Conservation (phyloP, 2,797 vertebrate species). For the Hozukius guyotensis region DNA sequence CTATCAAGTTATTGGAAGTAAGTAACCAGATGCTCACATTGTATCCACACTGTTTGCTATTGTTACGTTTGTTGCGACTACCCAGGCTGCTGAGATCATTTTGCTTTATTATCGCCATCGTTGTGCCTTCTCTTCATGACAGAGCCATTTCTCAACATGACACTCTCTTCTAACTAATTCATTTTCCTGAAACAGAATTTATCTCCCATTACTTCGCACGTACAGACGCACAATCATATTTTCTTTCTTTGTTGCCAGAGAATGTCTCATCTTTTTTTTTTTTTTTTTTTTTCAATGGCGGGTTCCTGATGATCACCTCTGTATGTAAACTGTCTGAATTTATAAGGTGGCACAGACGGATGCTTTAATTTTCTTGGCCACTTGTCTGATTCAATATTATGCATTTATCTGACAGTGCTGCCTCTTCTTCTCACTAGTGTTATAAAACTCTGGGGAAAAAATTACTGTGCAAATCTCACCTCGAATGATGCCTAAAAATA, state of each 20-base stretch:
- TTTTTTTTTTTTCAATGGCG: not conserved
- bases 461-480: conserved; percentile 7
- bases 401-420: conserved; percentile 19
- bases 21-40: conserved; percentile 30
- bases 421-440: conserved; percentile 18
- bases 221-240: conserved; percentile 66
- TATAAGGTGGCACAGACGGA: conserved; percentile 38
- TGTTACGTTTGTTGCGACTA: conserved; percentile 28
- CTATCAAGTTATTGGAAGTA: not conserved
- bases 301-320: conserved; percentile 43
- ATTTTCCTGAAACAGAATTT: conserved; percentile 78
- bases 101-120: conserved; percentile 75
- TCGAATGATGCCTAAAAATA: conserved; percentile 27
- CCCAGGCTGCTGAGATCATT: conserved; percentile 52
- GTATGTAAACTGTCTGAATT: conserved; percentile 59
- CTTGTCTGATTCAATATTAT: conserved; percentile 40
- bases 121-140: conserved; percentile 71
- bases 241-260: conserved; percentile 40
- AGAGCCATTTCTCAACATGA: conserved; percentile 79
- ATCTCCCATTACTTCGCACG: conserved; percentile 73
- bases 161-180: conserved; percentile 76
- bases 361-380: conserved; percentile 45
- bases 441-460: not conserved
- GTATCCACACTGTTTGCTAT: conserved; percentile 25
- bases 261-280: conserved; percentile 21